These are phyloP conservation scores for Leptobrachium leishanense DNA, from an alignment of 2,113 vertebrate genomes.

Conservation along the genomic window DNA sequence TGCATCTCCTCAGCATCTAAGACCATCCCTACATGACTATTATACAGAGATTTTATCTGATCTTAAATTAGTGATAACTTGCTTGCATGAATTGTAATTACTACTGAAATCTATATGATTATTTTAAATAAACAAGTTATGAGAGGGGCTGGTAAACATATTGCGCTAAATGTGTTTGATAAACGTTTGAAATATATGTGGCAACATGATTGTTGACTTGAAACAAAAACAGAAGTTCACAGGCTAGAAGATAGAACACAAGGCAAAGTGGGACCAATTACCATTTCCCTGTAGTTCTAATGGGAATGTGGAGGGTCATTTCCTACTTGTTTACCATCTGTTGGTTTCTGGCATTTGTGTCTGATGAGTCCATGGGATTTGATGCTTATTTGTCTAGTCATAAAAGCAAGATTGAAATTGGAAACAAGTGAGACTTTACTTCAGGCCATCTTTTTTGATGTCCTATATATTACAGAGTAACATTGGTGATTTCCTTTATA, in stretches of 20 bases:
- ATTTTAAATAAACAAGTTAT: constrained; percentile 78
- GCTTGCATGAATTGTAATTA: constrained; percentile 75
- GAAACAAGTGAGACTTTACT: background rate
- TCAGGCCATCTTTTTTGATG: background rate
- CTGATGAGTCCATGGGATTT: constrained; percentile 62
- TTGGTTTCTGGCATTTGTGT: constrained; percentile 69
- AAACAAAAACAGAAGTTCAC: constrained; percentile 70
- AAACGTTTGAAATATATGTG: constrained; percentile 75
- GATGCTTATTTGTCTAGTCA: constrained; percentile 66
- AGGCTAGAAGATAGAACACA: constrained; percentile 68
- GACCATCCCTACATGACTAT: constrained; percentile 66
- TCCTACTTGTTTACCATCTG: constrained; percentile 75
- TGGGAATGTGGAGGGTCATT: constrained; percentile 71
- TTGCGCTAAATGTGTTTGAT: constrained; percentile 73
- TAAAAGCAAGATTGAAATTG: constrained; percentile 50
- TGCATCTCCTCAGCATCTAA: constrained; percentile 63
- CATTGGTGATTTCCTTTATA: background rate
- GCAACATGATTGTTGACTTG: constrained; percentile 64
- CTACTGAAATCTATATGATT: constrained; percentile 68
- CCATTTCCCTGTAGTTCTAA: constrained; percentile 72
- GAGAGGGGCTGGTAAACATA: constrained; percentile 64
- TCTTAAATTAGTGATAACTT: constrained; percentile 76
- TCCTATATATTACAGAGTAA: background rate
- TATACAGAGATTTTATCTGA: constrained; percentile 68
- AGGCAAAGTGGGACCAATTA: constrained; percentile 69